phyloP scores from a whole-genome alignment of 23 tunicate genomes.

The Halocynthia roretzi region DNA sequence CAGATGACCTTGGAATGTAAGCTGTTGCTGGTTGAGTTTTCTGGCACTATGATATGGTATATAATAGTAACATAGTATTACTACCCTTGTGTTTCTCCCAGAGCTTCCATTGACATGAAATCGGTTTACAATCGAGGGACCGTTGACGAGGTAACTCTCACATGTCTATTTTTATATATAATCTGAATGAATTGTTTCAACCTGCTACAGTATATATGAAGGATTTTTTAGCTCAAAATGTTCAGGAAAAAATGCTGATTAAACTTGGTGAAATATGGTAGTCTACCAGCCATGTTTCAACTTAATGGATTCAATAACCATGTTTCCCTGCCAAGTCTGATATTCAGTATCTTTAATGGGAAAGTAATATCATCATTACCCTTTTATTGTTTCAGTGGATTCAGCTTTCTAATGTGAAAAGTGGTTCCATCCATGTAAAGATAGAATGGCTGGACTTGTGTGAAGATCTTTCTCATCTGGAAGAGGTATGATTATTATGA shows the following conservation, averaged over 20 bases:
- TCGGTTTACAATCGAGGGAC: constrained; percentile 32
- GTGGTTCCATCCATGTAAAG: constrained; percentile 46
- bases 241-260: not conserved
- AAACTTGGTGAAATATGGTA: not conserved
- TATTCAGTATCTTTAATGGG: too few relatives aligned
- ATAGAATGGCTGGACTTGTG: constrained; percentile 73
- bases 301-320: too few relatives aligned
- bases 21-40: not conserved
- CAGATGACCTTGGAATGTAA: constrained; percentile 70
- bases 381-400: constrained; percentile 43
- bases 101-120: constrained; percentile 44
- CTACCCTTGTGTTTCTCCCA: constrained; percentile 1
- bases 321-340: too few relatives aligned
- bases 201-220: not conserved
- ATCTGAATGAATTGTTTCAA: too few relatives aligned
- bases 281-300: too few relatives aligned
- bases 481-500: constrained; percentile 20
- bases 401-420: constrained; percentile 30
- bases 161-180: too few relatives aligned
- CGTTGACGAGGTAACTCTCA: constrained; percentile 43
- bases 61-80: not conserved
- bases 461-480: constrained; percentile 18
- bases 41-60: not conserved
- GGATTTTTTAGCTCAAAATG: not conserved
- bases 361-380: not conserved